These are phyloP conservation scores for Acrossocheilus fasciatus DNA, from an alignment of 2,797 vertebrate species.

Conservation along the genomic window DNA sequence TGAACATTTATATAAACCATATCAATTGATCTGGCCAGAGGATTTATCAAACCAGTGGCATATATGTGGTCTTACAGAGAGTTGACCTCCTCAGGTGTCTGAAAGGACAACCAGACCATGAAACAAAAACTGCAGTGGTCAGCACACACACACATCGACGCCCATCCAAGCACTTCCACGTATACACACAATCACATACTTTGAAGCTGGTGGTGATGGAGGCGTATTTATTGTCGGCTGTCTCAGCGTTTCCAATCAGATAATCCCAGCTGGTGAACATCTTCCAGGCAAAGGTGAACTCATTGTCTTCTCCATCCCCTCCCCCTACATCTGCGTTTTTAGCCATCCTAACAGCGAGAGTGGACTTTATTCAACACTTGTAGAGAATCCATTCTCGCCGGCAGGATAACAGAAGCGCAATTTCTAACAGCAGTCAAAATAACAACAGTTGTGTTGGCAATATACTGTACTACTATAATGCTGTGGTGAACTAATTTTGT, in stretches of 20 bases:
- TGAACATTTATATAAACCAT: background rate
- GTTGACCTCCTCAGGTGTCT: conserved; percentile 9
- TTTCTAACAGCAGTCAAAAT: conserved; percentile 44
- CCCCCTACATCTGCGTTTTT: conserved; percentile 91
- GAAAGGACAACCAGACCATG: conserved; percentile 16
- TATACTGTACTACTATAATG: background rate
- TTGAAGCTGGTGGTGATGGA: conserved; percentile 99
- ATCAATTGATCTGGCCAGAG: background rate
- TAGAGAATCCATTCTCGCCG: conserved; percentile 63
- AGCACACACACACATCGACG: conserved; percentile 13
- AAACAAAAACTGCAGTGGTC: conserved; percentile 20
- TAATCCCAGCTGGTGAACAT: conserved; percentile 99
- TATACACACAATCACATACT: conserved; percentile 73
- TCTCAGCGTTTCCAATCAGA: conserved; percentile 95
- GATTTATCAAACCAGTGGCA: background rate
- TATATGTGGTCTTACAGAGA: conserved; percentile 3
- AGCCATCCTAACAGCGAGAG: conserved; percentile 87
- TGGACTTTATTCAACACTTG: conserved; percentile 59
- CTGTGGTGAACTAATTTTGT: background rate
- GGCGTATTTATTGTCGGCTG: conserved; percentile 94
- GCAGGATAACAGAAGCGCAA: conserved; percentile 66
- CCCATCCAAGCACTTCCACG: background rate
- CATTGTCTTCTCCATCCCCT: conserved; percentile 87
- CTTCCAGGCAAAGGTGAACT: conserved; percentile 97
- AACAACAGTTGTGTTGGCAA: conserved; percentile 10